Base-by-base conservation (phyloP, 2,888 invertebrate genomes). In the Philaethria dido region DNA sequence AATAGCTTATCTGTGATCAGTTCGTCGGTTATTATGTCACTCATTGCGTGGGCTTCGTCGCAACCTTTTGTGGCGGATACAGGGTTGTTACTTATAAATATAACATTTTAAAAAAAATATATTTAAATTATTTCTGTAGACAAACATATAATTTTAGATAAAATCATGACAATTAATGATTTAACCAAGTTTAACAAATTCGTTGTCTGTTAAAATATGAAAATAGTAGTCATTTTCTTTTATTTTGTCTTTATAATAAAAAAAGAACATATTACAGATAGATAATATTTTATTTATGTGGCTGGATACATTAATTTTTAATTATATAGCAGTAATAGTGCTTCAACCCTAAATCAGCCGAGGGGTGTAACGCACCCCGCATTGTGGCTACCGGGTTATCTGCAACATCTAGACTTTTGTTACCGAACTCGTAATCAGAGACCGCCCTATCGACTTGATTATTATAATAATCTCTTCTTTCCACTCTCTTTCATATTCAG, bases 1-100 rank as follows among this genome's bases (percentile, higher is more conserved):
- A 90, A 88, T 89, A 85, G 85, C 85, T 88, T 89, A 92, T 91
- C 91, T 84, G 75, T 75, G 83, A 89, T 89, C 89, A 80, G 82
- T 81, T 80, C 82, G 85, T 79, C 76, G 82, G 86, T 87, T 88
- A 87, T 89, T 88, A 86, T 88, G 88, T 89, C 91, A 89, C 84
- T 88, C 85, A 85, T 82, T 85, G 86, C 83, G 82, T 80, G 79
- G 83, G 84, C 74, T 82, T 79, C 77, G 74, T 72, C 75, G 77
- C 80, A 79, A 77, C 81, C 83, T 82, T 79, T 82, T 80, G 83
- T 78, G 78, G 75, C 57, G 60, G 25, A 55, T 66, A 8, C 76
- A 89, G 88, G 90, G 89, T 72, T 89, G 87, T 14, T n/a, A n/a
- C n/a, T n/a, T n/a, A n/a, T n/a, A 68, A 13, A 42, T n/a, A 14